phyloP scores from a whole-genome alignment of 2,888 invertebrate genomes.

The Lingula anatina region DNA sequence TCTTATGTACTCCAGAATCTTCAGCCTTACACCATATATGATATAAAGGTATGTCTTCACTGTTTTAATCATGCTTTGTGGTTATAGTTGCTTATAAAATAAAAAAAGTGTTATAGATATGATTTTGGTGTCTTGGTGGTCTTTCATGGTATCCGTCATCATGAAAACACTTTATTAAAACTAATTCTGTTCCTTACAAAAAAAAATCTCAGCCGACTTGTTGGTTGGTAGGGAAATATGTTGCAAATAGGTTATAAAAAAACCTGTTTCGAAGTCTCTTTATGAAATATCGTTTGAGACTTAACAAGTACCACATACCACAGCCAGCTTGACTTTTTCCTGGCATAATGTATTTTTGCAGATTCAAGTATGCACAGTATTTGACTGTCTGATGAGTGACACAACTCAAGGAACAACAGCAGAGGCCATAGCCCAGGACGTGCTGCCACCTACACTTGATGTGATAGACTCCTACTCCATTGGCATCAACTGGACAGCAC shows the following conservation, averaged over 20 bases:
- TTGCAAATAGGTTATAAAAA: no score
- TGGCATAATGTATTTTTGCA: no score
- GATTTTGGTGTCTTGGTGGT: background rate
- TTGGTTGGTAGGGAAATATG: no score
- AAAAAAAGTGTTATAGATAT: background rate
- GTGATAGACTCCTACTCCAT: conserved; percentile 27
- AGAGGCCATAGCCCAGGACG: conserved; percentile 36
- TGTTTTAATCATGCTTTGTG: background rate
- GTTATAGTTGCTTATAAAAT: no score
- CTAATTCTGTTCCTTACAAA: no score
- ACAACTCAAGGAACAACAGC: conserved; percentile 37
- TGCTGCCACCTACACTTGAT: conserved; percentile 24
- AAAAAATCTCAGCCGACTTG: no score
- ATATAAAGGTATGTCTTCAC: conserved; percentile 29
- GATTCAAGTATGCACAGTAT: conserved; percentile 49
- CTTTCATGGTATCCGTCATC: no score
- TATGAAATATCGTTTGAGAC: no score
- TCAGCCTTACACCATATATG: conserved; percentile 45
- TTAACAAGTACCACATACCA: no score
- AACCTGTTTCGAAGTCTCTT: no score
- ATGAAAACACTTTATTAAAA: no score
- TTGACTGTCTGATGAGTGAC: conserved; percentile 38
- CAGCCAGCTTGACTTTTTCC: no score
- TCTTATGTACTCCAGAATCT: conserved; percentile 35
- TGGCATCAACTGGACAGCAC: conserved; percentile 33